These are phyloP conservation scores for Vannuccia rotundouncinata DNA, from an alignment of 2,888 invertebrate genomes.

Conservation along the genomic window DNA sequence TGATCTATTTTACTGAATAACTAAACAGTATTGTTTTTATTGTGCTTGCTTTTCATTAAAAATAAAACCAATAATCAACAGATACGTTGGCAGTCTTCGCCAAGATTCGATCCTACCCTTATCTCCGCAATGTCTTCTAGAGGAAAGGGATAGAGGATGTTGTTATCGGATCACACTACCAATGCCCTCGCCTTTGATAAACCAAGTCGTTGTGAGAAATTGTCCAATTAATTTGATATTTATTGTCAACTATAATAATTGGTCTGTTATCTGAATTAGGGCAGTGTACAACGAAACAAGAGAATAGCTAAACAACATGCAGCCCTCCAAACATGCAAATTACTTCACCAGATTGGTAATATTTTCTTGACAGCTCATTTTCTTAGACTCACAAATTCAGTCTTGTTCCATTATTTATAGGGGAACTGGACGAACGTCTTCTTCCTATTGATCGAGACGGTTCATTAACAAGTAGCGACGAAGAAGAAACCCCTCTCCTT, in stretches of 20 bases:
- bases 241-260: too few species aligned
- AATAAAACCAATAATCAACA: not conserved
- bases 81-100: not conserved
- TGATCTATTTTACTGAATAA: too few species aligned
- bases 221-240: too few species aligned
- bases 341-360: constrained; percentile 68
- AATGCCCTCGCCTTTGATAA: too few species aligned
- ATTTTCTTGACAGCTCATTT: not conserved
- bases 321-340: constrained; percentile 76
- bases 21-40: too few species aligned
- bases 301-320: constrained; percentile 59
- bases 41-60: too few species aligned
- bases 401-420: constrained; percentile 47
- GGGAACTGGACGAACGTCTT: constrained; percentile 82
- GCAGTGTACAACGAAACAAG: not conserved
- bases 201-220: too few species aligned
- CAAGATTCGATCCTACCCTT: constrained; percentile 25
- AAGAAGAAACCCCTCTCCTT: not conserved
- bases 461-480: not conserved
- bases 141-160: not conserved
- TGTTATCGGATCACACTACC: too few species aligned
- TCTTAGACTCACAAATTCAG: not conserved
- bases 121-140: not conserved
- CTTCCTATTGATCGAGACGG: constrained; percentile 74
- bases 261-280: not conserved